phyloP scores from a whole-genome alignment of 2,113 vertebrate species.

The Hippocampus comes region DNA sequence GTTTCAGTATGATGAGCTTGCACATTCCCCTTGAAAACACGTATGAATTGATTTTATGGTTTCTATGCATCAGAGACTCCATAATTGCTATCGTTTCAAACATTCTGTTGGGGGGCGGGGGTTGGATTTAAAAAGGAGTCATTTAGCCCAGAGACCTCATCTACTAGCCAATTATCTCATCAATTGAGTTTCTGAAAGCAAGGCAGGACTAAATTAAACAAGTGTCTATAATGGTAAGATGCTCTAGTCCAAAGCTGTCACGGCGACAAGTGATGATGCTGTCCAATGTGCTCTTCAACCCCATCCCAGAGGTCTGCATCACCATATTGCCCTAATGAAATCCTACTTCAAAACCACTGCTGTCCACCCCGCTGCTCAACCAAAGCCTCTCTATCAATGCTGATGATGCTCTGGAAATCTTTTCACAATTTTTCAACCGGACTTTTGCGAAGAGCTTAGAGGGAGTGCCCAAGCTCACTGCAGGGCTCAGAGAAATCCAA shows the following conservation, averaged over 20 bases:
- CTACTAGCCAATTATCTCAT: constrained; percentile 69
- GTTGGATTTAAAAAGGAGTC: constrained; percentile 37
- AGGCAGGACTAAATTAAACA: constrained; percentile 61
- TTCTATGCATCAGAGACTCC: constrained; percentile 40
- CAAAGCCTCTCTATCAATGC: constrained; percentile 26
- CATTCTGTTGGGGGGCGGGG: constrained; percentile 16
- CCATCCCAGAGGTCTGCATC: constrained; percentile 39
- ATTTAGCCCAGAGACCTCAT: constrained; percentile 63
- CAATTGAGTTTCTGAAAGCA: constrained; percentile 66
- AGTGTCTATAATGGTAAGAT: constrained; percentile 52
- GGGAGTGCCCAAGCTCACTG: neutral
- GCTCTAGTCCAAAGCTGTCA: constrained; percentile 61
- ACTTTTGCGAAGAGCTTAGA: constrained; percentile 17
- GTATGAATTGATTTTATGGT: constrained; percentile 64
- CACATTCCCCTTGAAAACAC: constrained; percentile 39
- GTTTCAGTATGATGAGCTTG: constrained; percentile 35
- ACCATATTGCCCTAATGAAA: constrained; percentile 41
- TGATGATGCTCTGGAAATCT: constrained; percentile 29
- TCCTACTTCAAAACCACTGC: constrained; percentile 35
- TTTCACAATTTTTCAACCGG: constrained; percentile 11
- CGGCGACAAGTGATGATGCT: constrained; percentile 41
- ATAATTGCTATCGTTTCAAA: constrained; percentile 48
- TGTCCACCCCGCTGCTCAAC: constrained; percentile 28
- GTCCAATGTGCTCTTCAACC: constrained; percentile 28
- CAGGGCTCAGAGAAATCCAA: neutral